Base-by-base conservation (phyloP, 53 echinoderm and acorn worm genomes). In the Holothuria scabra region DNA sequence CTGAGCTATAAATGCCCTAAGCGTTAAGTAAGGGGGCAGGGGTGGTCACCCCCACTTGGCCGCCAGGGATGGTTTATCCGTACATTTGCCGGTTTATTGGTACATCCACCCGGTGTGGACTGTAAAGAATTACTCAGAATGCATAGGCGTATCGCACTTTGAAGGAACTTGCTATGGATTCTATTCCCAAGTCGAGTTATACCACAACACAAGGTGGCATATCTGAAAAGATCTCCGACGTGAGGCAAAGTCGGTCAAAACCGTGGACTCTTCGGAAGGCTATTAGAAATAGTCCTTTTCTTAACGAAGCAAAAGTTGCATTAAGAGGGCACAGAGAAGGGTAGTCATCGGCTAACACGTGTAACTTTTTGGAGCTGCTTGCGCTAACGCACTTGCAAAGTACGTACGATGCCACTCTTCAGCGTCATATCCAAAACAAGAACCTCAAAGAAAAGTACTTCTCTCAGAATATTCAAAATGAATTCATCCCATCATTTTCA, bases 351-450 rank as follows among this genome's bases (percentile, higher is more conserved):
- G 22, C n/a, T 35, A 75, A 75, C 29, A 75, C 13, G 28, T 49
- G 75, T 49, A 75, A 75, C 48, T 75, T 75, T 75, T 29, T 75
- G 21, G 75, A 75, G 49, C 29, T 75, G 20, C 3, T 75, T 28
- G 75, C 25, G n/a, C 46, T 75, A n/a, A n/a, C n/a, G n/a, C n/a
- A 14, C 48, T 75, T 19, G 75, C 75, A 21, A 75, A 75, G 37
- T 75, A 75, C 48, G 37, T 75, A 75, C 48, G 75, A 75, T 29
- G 24, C 75, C 14, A 56, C 37, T 48, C 75, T 75, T 20, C 44
- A 75, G n/a, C 22, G 29, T 19, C 75, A 75, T 46, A 32, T 75
- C 4, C 0, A 38, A 44, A 23, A 75, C 4, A 56, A 48, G 5
- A 38, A 75, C 9, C 46, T 26, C 10, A 75, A 5, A 24, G 19